Base-by-base conservation (phyloP, 2,113 vertebrate species). In the Datnioides undecimradiatus region DNA sequence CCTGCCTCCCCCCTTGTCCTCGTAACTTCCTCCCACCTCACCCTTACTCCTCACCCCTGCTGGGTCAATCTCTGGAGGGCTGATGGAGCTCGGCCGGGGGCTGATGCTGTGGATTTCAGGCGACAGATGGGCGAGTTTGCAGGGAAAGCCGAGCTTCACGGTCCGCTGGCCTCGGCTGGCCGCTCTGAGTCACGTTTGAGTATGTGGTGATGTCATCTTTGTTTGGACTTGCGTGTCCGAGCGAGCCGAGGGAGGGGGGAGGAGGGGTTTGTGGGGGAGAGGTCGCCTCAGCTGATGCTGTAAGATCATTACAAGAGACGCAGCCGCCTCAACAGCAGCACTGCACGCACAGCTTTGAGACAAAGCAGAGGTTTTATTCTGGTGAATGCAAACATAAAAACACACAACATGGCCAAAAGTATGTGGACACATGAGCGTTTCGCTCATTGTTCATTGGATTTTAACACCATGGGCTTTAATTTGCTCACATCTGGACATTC, bases 151-250 rank as follows among this genome's bases (percentile, higher is more conserved):
- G 75, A 85, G 85, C 72, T 76, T 76, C 60, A 29, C 45, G 55
- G 27, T 59, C 48, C 70, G 11, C 62, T 59, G 73, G 71, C 68
- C 6, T 23, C 12, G 11, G 17, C 12, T 25, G 25, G 25, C 58
- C 64, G 10, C 67, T 85, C 78, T 59, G 85, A 86, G 81, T 92
- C 90, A 89, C 76, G 77, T 79, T 87, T 85, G 73, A 64, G 57
- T 36, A 48, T 76, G 85, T 10, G 6, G 33, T 82, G 85, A 88
- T 85, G 87, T 88, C 86, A 91, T 88, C 64, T 58, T 58, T 71
- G 82, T 86, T 83, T 79, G 73, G 68, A 65, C 59, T 81, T 38
- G 76, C 58, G 33, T 85, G 85, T 76, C 59, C 31, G 4, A 58
- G 69, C 3, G 27, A 43, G 74, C 8, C 1, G 5, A 4, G 59